Evolutionary conservation across 2,888 invertebrate species (phyloP).

Genomic region (Dinocampus coccinellae): DNA sequence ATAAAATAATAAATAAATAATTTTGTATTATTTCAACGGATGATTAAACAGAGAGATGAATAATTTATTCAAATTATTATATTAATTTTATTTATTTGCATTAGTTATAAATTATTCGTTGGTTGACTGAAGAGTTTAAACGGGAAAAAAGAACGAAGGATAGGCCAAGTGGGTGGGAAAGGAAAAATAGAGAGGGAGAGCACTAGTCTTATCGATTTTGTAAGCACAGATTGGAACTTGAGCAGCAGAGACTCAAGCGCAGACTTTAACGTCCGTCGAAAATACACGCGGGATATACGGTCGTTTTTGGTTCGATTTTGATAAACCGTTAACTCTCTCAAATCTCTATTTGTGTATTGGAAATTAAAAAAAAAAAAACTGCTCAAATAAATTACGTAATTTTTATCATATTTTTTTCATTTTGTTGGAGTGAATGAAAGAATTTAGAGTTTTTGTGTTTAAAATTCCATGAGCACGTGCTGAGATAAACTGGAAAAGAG

Average conservation of each 20-base stretch:
- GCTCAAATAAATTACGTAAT: too few species aligned
- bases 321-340: neutral
- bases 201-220: slow-evolving; percentile 47
- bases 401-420: too few species aligned
- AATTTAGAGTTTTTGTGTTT: too few species aligned
- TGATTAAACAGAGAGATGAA: too few species aligned
- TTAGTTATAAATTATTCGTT: too few species aligned
- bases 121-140: neutral
- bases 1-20: too few species aligned
- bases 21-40: too few species aligned
- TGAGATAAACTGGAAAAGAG: neutral
- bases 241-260: slow-evolving; percentile 38
- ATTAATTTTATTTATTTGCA: too few species aligned
- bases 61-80: too few species aligned
- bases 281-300: neutral
- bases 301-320: neutral
- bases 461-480: neutral
- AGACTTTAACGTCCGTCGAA: slow-evolving; percentile 25
- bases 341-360: too few species aligned
- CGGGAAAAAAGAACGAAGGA: neutral
- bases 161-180: neutral
- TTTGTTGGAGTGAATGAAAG: too few species aligned
- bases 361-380: too few species aligned
- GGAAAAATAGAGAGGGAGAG: neutral
- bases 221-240: slow-evolving; percentile 49